Conservation (phyloP, 1,140 invertebrate species). For the Muscidifurax raptorellus region DNA sequence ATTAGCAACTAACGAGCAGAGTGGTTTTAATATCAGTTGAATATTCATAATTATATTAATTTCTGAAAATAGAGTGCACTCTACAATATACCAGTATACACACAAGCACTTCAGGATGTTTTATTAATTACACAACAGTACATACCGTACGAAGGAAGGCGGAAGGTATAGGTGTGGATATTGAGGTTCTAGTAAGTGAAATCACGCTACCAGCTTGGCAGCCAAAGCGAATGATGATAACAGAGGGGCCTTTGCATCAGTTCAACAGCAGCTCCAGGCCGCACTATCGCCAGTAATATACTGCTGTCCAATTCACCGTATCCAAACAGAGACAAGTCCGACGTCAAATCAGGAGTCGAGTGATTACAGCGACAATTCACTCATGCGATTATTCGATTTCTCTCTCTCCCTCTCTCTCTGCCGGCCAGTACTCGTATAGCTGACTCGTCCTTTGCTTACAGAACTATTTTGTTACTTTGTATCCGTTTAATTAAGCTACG, state of each 20-base stretch:
- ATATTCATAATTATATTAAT: too few relatives aligned
- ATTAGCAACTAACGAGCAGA: too few relatives aligned
- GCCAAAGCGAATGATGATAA: conserved; percentile 60
- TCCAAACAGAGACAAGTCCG: conserved; percentile 51
- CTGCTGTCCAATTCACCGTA: conserved; percentile 54
- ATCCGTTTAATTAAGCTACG: too few relatives aligned
- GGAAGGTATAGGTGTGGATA: neutral
- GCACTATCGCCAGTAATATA: conserved; percentile 56
- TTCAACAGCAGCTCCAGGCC: conserved; percentile 57
- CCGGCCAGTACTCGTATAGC: too few relatives aligned
- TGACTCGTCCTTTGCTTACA: too few relatives aligned
- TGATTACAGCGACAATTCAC: conserved; percentile 25
- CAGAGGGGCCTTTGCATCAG: conserved; percentile 55
- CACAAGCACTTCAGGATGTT: too few relatives aligned
- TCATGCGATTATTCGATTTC: conserved; percentile 25
- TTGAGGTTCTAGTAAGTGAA: conserved; percentile 58
- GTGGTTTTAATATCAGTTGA: too few relatives aligned
- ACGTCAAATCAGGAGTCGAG: conserved; percentile 19
- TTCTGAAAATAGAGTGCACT: too few relatives aligned
- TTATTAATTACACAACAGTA: too few relatives aligned
- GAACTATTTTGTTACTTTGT: too few relatives aligned
- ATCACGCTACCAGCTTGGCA: conserved; percentile 58
- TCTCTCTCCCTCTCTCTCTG: neutral
- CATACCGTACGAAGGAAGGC: too few relatives aligned
- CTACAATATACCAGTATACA: too few relatives aligned